Evolutionary conservation across 1,140 invertebrate species (phyloP), one percentile per base, ranked within the genome.

Genomic region (Eufriesea mexicana): DNA sequence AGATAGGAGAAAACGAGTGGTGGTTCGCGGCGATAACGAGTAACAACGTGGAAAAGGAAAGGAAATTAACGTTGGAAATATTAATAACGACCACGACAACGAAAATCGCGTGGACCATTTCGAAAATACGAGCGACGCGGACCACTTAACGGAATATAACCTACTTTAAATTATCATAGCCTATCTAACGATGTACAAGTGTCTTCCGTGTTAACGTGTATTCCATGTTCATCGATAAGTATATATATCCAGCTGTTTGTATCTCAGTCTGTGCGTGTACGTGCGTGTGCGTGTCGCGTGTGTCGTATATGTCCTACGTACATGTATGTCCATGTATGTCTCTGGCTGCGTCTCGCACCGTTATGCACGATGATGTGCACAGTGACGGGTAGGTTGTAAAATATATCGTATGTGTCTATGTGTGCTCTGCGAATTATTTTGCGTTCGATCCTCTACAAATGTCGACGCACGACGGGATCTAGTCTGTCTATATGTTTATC

Each of bases 121-220:
- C 80, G 81, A 87, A 91, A 88, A 81, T 90, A 89, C 90, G 89
- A 77, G 68, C 86, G 84, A 89, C 90, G 83, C 90, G 91, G 90
- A 92, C 84, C 91, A 87, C 89, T 90, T 81, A 90, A 91, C 91
- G 85, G 86, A 92, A 92, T 86, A 89, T 90, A 92, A 79, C 86
- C 92, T 93, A 93, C 90, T 91, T 93, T 92, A 94, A 91, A 91
- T 92, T 94, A 94, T 94, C 93, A 93, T 94, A 94, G 93, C 93
- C 93, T 94, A 94, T 90, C 91, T 91, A 93, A 92, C 92, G 92
- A 92, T 90, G 90, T 83, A 79, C 83, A 83, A 55, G 57, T 73
- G 62, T 74, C 28, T 25, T 54, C 14, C 49, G 70, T 68, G n/a
- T 72, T 35, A 67, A 61, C 54, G 10, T 47, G 66, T 59, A 67